Conservation (phyloP, 2,113 vertebrate genomes). For the Silurus meridionalis region DNA sequence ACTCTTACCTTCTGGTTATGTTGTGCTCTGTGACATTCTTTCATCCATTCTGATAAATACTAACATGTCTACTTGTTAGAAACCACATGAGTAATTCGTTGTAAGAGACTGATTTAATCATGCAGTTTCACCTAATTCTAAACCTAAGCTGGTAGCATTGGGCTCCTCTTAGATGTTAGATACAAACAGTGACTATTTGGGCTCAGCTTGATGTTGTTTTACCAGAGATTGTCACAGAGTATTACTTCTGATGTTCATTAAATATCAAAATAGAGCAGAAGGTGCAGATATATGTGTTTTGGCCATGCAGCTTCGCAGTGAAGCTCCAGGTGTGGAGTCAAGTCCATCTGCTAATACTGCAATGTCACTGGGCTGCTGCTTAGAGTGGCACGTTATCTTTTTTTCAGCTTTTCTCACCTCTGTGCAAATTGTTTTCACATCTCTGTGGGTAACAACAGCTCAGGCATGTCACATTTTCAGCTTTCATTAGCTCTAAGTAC, state of each 20-base stretch:
- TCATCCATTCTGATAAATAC: background rate
- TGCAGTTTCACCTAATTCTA: background rate
- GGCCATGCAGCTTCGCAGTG: background rate
- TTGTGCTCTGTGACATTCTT: background rate
- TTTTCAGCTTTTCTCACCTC: conserved; percentile 5
- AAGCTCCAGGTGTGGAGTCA: background rate
- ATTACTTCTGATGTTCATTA: background rate
- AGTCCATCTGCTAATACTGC: background rate
- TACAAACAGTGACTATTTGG: background rate
- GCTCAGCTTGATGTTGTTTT: background rate
- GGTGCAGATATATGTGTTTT: too few relatives aligned
- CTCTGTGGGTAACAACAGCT: background rate
- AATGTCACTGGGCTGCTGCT: background rate
- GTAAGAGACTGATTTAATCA: background rate
- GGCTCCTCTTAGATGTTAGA: background rate
- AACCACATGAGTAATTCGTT: background rate
- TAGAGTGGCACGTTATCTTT: background rate
- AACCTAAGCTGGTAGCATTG: background rate
- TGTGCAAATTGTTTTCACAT: background rate
- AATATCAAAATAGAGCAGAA: background rate
- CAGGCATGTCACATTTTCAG: background rate
- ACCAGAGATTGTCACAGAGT: background rate
- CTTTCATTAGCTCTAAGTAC: too few relatives aligned
- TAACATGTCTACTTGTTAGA: background rate
- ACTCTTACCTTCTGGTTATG: background rate